phyloP scores from a whole-genome alignment of 30 jellyfish, hydroid and myxozoan genomes.

The Cassiopea andromeda region DNA sequence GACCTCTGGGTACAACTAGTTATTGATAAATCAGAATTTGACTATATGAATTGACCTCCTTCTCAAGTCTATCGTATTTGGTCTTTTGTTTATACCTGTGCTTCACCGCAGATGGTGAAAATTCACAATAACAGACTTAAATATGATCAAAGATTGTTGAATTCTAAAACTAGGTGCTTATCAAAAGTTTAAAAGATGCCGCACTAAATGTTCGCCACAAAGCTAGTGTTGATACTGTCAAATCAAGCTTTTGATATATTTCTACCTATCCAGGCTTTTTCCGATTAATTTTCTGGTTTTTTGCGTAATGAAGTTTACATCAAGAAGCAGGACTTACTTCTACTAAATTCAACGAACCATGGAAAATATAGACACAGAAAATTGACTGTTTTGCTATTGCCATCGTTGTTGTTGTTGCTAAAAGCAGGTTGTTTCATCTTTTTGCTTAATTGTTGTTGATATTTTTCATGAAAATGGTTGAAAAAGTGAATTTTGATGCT shows the following conservation, averaged over 20 bases:
- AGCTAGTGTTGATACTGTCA: background rate
- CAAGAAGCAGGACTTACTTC: background rate
- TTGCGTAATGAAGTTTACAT: background rate
- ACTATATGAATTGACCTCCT: background rate
- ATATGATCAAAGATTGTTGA: conserved; percentile 15
- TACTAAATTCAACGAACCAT: background rate
- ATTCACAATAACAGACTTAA: conserved; percentile 12
- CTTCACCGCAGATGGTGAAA: conserved; percentile 14
- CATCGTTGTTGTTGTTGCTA: too few relatives aligned
- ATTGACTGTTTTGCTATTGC: too few relatives aligned
- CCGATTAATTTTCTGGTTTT: background rate
- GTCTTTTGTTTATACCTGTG: background rate
- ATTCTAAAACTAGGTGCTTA: conserved; percentile 12
- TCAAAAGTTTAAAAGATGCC: conserved; percentile 7
- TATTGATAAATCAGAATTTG: background rate
- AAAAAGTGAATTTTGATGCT: too few relatives aligned
- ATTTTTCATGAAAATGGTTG: too few relatives aligned
- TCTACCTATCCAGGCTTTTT: background rate
- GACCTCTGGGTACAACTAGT: background rate
- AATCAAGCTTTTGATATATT: conserved; percentile 1
- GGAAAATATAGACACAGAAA: too few relatives aligned
- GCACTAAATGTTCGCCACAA: background rate
- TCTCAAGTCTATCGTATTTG: background rate
- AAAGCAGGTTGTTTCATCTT: too few relatives aligned
- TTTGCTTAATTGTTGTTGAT: too few relatives aligned